phyloP scores from a whole-genome alignment of 1,140 invertebrate species.

The Plectus sambesii region DNA sequence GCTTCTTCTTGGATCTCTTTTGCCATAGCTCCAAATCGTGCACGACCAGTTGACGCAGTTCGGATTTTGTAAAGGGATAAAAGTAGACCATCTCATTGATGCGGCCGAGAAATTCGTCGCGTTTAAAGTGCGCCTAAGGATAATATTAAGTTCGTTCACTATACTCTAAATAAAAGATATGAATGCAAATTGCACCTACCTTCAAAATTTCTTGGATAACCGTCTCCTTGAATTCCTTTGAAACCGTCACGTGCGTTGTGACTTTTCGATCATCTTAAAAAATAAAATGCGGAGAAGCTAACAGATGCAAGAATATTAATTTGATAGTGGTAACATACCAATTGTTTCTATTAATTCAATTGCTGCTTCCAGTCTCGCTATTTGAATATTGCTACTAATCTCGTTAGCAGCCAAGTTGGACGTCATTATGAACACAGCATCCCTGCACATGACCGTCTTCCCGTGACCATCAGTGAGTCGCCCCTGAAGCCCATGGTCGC shows the following conservation, averaged over 20 bases:
- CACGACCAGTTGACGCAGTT: conserved; percentile 65
- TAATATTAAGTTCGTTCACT: conserved; percentile 4
- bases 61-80: conserved; percentile 72
- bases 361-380: conserved; percentile 44
- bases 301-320: no score
- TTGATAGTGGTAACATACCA: no score
- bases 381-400: conserved; percentile 63
- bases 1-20: conserved; percentile 58
- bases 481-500: conserved; percentile 55
- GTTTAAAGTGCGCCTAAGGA: conserved; percentile 58
- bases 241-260: conserved; percentile 67
- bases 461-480: conserved; percentile 80
- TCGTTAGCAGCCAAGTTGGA: conserved; percentile 82
- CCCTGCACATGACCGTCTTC: conserved; percentile 78
- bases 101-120: conserved; percentile 80
- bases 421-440: conserved; percentile 90
- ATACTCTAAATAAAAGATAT: conserved; percentile 8
- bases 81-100: conserved; percentile 93
- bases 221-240: conserved; percentile 60
- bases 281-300: not conserved
- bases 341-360: not conserved
- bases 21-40: conserved; percentile 66
- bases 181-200: conserved; percentile 31
- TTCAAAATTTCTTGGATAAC: conserved; percentile 75
- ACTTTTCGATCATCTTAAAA: not conserved